Evolutionary conservation across 2,888 invertebrate species (phyloP), one percentile per base, ranked within the genome.

Genomic region (Acanthosoma haemorrhoidale): DNA sequence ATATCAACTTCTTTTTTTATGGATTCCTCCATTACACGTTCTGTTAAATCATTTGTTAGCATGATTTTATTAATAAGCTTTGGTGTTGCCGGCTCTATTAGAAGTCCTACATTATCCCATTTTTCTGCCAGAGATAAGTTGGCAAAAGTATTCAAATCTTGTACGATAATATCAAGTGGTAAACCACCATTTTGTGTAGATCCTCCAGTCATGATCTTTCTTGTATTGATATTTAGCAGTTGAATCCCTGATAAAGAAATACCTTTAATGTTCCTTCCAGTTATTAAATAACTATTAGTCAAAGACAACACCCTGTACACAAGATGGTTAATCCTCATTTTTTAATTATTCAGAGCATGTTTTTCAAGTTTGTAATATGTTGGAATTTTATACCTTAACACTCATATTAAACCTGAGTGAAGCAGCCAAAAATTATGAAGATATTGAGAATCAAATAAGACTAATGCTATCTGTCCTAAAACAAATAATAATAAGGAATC

Each of bases 61-160:
- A 97, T 78, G 67, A 95, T 85, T 71, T 84, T 87, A 4, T 81
- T 82, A 13, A 94, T 82, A 4, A 51, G 59, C n/a, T 74, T 84
- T 57, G 84, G 80, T 29, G 84, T 82, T 29, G 81, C 81, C 0
- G 96, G 95, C 78, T 96, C 92, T 11, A 96, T 85, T 29, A 97
- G 81, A 2, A 97, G 82, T 0, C 97, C 97, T 64, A 96, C 95
- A 81, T 97, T 97, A 79, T 97, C 97, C 96, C 96, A 97, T 66
- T 84, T 85, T 76, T 90, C 94, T 3, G 95, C 92, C 13, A 90
- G 80, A 2, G 82, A 79, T 34, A 84, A 79, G 8, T 91, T 87
- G 1, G 93, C 92, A 80, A 89, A 89, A 8, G 81, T 79, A 76
- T 90, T 85, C 72, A 94, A 80, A 68, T 82, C 82, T 11, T 81